A percentile compares a stretch with the other conserved stretches of the same genome.
phyloP scores from a whole-genome alignment of 2,113 vertebrate species.

The Columbina picui region DNA sequence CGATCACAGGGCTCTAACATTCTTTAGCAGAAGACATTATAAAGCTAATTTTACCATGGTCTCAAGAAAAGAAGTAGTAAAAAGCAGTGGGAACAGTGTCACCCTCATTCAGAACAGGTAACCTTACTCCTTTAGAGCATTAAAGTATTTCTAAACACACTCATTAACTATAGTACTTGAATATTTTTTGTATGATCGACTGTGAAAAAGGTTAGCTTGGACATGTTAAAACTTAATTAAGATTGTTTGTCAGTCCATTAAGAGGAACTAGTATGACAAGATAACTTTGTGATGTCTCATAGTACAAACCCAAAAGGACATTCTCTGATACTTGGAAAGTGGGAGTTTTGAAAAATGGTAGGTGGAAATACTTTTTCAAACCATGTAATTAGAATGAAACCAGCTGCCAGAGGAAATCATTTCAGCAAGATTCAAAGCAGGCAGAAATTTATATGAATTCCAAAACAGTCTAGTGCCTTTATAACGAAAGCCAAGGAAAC shows the following conservation, averaged over 20 bases:
- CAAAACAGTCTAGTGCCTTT: neutral
- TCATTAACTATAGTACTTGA: neutral
- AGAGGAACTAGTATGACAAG: neutral
- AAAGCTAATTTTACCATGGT: neutral
- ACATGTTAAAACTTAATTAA: neutral
- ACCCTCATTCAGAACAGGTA: neutral
- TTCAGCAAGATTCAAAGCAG: neutral
- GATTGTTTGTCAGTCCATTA: neutral
- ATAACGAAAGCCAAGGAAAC: neutral
- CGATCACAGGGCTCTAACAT: neutral
- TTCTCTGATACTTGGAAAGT: neutral
- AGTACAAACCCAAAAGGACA: neutral
- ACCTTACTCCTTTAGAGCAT: neutral
- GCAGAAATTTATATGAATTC: neutral
- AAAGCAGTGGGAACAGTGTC: neutral
- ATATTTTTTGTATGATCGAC: neutral
- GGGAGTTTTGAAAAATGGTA: conserved; percentile 20
- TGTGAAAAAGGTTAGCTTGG: neutral
- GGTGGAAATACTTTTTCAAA: neutral
- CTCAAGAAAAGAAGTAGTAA: neutral
- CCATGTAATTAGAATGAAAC: neutral
- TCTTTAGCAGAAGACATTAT: neutral
- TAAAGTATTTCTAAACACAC: neutral
- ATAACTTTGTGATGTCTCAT: conserved; percentile 25
- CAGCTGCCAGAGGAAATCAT: neutral